Base-by-base conservation (phyloP, 1,140 invertebrate genomes). In the Drosophila kurseongensis region DNA sequence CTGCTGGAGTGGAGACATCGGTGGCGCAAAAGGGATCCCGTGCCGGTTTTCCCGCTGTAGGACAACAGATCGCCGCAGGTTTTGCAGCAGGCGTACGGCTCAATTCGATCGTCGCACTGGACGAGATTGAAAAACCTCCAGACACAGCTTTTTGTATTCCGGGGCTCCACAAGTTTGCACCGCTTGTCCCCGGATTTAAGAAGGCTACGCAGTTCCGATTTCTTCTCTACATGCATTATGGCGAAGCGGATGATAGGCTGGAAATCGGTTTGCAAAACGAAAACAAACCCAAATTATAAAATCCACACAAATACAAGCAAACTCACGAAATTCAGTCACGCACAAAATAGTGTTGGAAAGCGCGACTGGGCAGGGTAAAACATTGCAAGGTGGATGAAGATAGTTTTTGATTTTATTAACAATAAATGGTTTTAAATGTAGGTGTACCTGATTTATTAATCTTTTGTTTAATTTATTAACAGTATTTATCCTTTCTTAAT, bases 281-380 rank as follows among this genome's bases (percentile, higher is more conserved):
- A 52, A 65, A 45, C 38, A 52, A 32, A 65, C 29, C 27, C 18
- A 75, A 75, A 75, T 75, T 67, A 59, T 38, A 75, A 75, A 58
- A 54, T 75, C 5, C 47, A 52, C 48, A 75, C 51, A 65, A 59
- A 76, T 45, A 63, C 73, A 59, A 74, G 0, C 59, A 59, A 68
- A 77, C 41, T 79, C 83, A 88, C 82, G 83, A 78, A 66, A 67
- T 78, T 81, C 61, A 88, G 83, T 86, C 83, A 86, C 83, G 83
- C 83, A 86, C 84, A 86, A 74, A 88, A 79, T 48, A 62, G 83
- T 86, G 79, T 60, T 74, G 84, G 14, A 71, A 74, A 88, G 18
- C 50, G 56, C 44, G 6, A 41, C 0, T 10, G 10, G 8, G 3
- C 36, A 67, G 16, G 59, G 27, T 65, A 36, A 7, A 13, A 8